A percentile compares a stretch with the other conserved stretches of the same genome.
phyloP scores from a whole-genome alignment of 37 sponge, comb jelly and placozoan genomes.

The Aplysina aerophoba region DNA sequence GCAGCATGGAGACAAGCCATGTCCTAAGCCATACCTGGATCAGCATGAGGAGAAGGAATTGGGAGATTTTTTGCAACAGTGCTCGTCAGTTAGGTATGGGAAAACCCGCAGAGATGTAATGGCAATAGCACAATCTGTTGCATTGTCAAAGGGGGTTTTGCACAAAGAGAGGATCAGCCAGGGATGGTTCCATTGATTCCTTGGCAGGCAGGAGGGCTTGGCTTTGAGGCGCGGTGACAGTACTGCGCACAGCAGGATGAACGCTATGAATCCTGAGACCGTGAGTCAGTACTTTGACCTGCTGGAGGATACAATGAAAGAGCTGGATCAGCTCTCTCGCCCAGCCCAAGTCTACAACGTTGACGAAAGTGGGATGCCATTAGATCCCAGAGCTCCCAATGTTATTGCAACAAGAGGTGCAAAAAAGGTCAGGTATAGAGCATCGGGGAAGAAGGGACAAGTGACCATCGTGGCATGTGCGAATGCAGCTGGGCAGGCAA shows the following conservation, averaged over 20 bases:
- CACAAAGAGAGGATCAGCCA: conserved; percentile 10
- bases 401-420: too few relatives aligned
- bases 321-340: too few relatives aligned
- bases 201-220: conserved; percentile 30
- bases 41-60: conserved; percentile 24
- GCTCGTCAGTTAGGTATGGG: too few relatives aligned
- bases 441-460: conserved; percentile 45
- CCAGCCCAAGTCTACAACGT: too few relatives aligned
- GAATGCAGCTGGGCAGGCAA: conserved; percentile 55
- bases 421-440: conserved; percentile 32
- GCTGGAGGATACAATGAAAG: too few relatives aligned
- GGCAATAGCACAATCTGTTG: conserved; percentile 34
- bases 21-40: conserved; percentile 37
- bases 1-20: conserved; percentile 41
- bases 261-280: too few relatives aligned
- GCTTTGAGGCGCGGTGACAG: conserved; percentile 43
- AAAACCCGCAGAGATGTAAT: conserved; percentile 51
- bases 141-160: conserved; percentile 29
- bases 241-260: conserved; percentile 46
- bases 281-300: too few relatives aligned
- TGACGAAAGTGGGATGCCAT: too few relatives aligned
- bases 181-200: conserved; percentile 48
- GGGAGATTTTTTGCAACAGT: conserved; percentile 34
- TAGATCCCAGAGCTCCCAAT: too few relatives aligned
- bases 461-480: conserved; percentile 53